Evolutionary conservation across 2,888 invertebrate genomes (phyloP), one percentile per base, ranked within the genome.

Genomic region (Rhodophaea formosa): DNA sequence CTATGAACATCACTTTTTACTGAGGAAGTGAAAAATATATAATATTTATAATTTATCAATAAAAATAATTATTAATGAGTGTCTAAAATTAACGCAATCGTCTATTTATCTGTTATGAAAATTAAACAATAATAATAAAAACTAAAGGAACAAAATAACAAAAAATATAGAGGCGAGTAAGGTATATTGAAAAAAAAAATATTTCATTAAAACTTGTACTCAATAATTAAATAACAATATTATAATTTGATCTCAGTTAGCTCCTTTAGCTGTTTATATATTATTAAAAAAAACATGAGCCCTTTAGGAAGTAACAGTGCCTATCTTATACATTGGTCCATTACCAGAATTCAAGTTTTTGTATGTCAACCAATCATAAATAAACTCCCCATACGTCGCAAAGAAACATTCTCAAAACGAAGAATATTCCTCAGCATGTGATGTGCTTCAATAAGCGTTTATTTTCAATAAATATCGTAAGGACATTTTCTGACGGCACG

Each of bases 141-240:
- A 87, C 86, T 88, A 89, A 88, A 89, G 88, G 89, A 90, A 90
- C 87, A 89, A 88, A 88, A 83, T 85, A 90, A 88, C 86, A 88
- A 88, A 88, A 87, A 87, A 82, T 39, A 88, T 79, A 88, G 79
- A 88, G 82, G 86, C 85, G 87, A 84, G 84, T 86, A 83, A 82
- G 82, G 79, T 87, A 88, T 88, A 88, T 84, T 84, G 84, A 87
- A 88, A 88, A 86, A n/a, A 76, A 81, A 86, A 82, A 86, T 83
- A 88, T 84, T 84, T 79, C 80, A 83, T 86, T 88, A 86, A 87
- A 89, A 88, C 89, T 89, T 90, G 91, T 91, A 91, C 88, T 90
- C 90, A 84, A 88, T 88, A 89, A 88, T 89, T 88, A 88, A 88
- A 88, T 88, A 91, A 91, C 90, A 89, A 88, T 89, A 88, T 88